These are phyloP conservation scores for Rhopalosiphum padi DNA, from an alignment of 1,140 invertebrate genomes.

Conservation along the genomic window DNA sequence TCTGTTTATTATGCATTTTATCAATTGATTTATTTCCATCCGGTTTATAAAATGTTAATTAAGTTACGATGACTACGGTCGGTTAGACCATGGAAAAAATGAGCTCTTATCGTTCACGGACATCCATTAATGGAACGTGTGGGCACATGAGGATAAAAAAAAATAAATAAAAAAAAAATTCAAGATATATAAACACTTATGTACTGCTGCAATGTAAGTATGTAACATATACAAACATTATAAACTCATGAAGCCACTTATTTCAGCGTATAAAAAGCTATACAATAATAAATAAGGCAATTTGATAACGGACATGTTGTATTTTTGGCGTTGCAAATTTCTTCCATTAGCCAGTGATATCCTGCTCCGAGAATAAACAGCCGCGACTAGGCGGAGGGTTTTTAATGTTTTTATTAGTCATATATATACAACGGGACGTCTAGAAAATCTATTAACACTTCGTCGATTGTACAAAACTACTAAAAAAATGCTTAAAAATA, in stretches of 20 bases:
- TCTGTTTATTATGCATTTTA: neutral
- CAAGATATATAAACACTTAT: neutral
- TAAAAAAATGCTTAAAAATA: constrained; percentile 27
- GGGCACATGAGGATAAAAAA: constrained; percentile 26
- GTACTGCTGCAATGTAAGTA: neutral
- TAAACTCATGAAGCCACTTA: constrained; percentile 35
- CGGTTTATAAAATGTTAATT: constrained; percentile 50
- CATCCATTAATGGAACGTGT: constrained; percentile 47
- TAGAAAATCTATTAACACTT: constrained; percentile 33
- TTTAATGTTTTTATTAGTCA: constrained; percentile 16
- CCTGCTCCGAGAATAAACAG: constrained; percentile 11
- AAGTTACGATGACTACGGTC: neutral
- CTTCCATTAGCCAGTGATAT: constrained; percentile 27
- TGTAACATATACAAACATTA: neutral
- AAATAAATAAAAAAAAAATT: neutral
- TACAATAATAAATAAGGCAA: constrained; percentile 11
- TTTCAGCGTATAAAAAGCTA: constrained; percentile 23
- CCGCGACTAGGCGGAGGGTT: neutral
- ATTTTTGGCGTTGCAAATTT: constrained; percentile 46
- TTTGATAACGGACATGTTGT: constrained; percentile 10
- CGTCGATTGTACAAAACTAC: constrained; percentile 24
- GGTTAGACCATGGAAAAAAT: neutral
- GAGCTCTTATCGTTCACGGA: constrained; percentile 5
- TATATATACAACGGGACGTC: constrained; percentile 8
- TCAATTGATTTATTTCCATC: constrained; percentile 45